phyloP scores from a whole-genome alignment of 1,140 invertebrate genomes.

The Bombus terrestris region DNA sequence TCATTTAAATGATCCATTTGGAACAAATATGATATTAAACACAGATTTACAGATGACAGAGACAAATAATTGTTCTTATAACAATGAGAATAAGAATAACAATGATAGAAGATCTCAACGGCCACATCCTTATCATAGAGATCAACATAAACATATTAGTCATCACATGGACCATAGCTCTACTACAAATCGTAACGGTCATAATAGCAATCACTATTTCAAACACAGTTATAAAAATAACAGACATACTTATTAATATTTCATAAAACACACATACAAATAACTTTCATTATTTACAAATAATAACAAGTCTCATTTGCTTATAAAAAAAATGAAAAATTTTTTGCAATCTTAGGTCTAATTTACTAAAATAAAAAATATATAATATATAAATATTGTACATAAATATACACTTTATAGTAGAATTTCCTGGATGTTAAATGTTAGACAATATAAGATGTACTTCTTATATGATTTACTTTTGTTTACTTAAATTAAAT shows the following conservation, averaged over 20 bases:
- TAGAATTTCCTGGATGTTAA: neutral
- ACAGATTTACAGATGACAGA: slow-evolving; percentile 52
- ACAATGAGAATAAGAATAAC: slow-evolving; percentile 56
- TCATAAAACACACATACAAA: neutral
- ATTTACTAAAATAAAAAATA: neutral
- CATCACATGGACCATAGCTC: slow-evolving; percentile 44
- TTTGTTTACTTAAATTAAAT: neutral
- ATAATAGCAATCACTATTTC: slow-evolving; percentile 49
- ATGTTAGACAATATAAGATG: neutral
- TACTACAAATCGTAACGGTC: slow-evolving; percentile 28
- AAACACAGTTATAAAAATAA: slow-evolving; percentile 40
- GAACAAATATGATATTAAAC: slow-evolving; percentile 50
- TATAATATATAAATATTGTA: too few species aligned
- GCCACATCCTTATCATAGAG: slow-evolving; percentile 70
- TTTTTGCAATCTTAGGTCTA: neutral
- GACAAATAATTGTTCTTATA: slow-evolving; percentile 43
- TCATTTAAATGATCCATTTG: slow-evolving; percentile 46
- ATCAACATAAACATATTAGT: slow-evolving; percentile 47
- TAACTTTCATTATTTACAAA: slow-evolving; percentile 7
- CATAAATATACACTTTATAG: neutral
- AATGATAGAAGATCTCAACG: slow-evolving; percentile 66
- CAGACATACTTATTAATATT: slow-evolving; percentile 54
- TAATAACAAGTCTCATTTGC: neutral
- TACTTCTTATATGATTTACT: neutral
- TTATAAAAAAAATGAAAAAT: neutral